These are phyloP conservation scores for Drosophila algonquin DNA, from an alignment of 2,888 invertebrate species.

Conservation along the genomic window DNA sequence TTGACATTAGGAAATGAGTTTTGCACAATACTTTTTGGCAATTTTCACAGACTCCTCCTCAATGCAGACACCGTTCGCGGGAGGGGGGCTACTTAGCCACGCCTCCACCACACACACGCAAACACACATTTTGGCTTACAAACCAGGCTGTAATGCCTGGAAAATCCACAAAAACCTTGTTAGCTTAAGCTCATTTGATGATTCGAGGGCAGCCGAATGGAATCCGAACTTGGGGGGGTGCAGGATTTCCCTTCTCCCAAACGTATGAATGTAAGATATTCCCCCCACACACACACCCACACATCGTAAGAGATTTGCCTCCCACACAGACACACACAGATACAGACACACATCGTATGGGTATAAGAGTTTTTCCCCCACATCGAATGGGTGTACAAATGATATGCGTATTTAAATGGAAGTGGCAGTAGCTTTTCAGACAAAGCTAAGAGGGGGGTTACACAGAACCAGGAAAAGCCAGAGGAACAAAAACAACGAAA, in stretches of 20 bases:
- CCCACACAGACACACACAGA: background rate
- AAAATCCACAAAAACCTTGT: constrained; percentile 48
- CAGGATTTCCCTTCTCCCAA: constrained; percentile 1
- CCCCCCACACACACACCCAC: background rate
- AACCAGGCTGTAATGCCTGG: constrained; percentile 35
- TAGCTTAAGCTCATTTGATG: constrained; percentile 43
- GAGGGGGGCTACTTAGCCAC: constrained; percentile 24
- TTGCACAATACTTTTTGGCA: constrained; percentile 45
- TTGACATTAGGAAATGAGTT: constrained; percentile 61
- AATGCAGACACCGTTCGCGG: constrained; percentile 29
- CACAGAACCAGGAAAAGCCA: constrained; percentile 11
- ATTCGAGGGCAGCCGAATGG: background rate
- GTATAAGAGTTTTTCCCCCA: constrained; percentile 3
- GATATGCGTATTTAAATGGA: constrained; percentile 56
- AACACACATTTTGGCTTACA: constrained; percentile 21
- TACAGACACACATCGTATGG: background rate
- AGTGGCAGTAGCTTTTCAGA: constrained; percentile 27
- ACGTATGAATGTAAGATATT: constrained; percentile 1
- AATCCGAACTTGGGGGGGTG: constrained; percentile 8
- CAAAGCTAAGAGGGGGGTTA: constrained; percentile 7
- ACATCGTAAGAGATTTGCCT: background rate
- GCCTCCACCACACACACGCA: background rate
- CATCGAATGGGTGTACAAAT: constrained; percentile 33
- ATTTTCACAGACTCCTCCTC: constrained; percentile 35
- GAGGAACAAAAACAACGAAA: constrained; percentile 7